phyloP scores from a whole-genome alignment of 2,113 vertebrate species.

The Acrocephalus kingi region DNA sequence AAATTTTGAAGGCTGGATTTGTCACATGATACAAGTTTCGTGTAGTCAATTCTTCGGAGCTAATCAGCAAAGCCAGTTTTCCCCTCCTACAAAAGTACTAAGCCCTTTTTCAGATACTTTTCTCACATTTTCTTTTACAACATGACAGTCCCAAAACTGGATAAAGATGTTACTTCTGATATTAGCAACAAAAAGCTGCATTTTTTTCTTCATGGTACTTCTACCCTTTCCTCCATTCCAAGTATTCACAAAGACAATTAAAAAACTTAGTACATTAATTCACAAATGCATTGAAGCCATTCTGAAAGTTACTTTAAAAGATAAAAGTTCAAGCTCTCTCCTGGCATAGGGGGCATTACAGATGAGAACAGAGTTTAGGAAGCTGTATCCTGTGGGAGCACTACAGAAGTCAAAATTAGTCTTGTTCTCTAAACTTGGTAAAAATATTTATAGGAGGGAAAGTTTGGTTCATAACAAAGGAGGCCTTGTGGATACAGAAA shows the following conservation, averaged over 20 bases:
- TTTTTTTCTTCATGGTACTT: neutral
- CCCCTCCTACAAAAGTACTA: neutral
- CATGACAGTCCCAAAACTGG: neutral
- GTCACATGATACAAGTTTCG: neutral
- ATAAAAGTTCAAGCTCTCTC: neutral
- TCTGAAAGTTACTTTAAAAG: neutral
- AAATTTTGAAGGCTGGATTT: neutral
- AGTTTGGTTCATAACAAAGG: neutral
- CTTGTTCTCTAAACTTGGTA: neutral
- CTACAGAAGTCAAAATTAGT: neutral
- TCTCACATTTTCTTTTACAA: neutral
- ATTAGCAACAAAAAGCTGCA: neutral
- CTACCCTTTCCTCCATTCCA: neutral
- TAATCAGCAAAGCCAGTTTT: neutral
- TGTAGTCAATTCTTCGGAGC: rapidly evolving
- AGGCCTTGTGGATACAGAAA: neutral
- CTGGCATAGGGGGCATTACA: neutral
- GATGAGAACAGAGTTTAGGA: neutral
- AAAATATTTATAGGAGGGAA: rapidly evolving
- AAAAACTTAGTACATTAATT: neutral
- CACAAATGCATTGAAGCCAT: neutral
- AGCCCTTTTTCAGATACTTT: neutral
- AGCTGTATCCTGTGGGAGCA: neutral
- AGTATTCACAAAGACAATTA: neutral
- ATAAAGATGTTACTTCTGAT: neutral